Conservation (phyloP, 2,113 vertebrate species). For the Hucho hucho region DNA sequence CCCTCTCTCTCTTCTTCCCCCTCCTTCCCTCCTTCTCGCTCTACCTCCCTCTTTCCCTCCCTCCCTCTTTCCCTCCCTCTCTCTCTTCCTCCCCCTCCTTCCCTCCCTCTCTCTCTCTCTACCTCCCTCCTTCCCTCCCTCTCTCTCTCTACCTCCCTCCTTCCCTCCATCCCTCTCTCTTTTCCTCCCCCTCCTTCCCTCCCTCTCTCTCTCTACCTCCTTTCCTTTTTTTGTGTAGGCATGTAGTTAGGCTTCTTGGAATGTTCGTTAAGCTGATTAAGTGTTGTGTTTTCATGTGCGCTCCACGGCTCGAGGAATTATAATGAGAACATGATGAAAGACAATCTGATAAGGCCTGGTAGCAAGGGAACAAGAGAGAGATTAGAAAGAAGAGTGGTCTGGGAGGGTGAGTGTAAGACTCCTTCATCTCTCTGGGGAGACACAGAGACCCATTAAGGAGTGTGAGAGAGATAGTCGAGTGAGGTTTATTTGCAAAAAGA, state of each 20-base stretch:
- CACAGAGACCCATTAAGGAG: not conserved
- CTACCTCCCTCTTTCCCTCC: too few species aligned
- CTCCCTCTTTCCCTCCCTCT: too few species aligned
- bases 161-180: too few species aligned
- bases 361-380: constrained; percentile 3
- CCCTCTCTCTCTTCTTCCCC: too few species aligned
- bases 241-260: constrained; percentile 32
- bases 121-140: too few species aligned
- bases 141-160: too few species aligned
- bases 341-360: constrained; percentile 41
- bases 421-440: not conserved
- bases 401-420: not conserved
- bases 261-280: constrained; percentile 55
- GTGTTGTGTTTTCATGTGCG: not conserved
- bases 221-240: not conserved
- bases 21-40: too few species aligned
- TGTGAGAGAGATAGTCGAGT: not conserved
- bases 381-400: constrained; percentile 11
- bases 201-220: not conserved
- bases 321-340: constrained; percentile 50
- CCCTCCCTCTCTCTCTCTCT: too few species aligned
- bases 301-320: constrained; percentile 30
- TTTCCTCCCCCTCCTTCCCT: too few species aligned
- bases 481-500: too few species aligned
- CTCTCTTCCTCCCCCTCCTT: too few species aligned